Percentiles rank a stretch among this genome's conserved stretches.
phyloP scores from a whole-genome alignment of 2,113 vertebrate genomes.

The Pholis gunnellus region DNA sequence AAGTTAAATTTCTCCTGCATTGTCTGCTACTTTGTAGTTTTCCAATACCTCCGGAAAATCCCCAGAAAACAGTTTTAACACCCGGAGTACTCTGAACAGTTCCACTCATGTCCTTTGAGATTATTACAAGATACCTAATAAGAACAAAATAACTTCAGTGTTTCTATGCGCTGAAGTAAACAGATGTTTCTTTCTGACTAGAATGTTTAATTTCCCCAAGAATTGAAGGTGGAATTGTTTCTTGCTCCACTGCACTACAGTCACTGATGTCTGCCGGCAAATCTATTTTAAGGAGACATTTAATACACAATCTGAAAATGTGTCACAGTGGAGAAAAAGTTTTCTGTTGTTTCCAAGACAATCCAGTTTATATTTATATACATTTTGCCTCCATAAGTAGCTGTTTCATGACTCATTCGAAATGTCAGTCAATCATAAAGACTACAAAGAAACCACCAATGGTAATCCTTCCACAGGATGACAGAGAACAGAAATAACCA shows the following conservation, averaged over 20 bases:
- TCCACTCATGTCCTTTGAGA: slow-evolving; percentile 14
- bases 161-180: slow-evolving; percentile 8
- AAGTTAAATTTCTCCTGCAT: slow-evolving; percentile 29
- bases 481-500: not conserved
- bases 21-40: slow-evolving; percentile 40
- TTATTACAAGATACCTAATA: not conserved
- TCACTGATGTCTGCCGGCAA: not conserved
- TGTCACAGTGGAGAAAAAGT: not conserved
- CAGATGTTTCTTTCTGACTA: not conserved
- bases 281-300: slow-evolving; percentile 6
- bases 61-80: slow-evolving; percentile 25
- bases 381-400: not conserved
- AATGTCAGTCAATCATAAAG: not conserved
- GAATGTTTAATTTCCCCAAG: not conserved
- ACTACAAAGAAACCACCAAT: not conserved
- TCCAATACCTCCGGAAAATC: not conserved
- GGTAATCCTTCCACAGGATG: not conserved
- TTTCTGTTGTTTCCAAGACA: not conserved
- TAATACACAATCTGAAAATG: not conserved
- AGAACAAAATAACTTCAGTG: slow-evolving; percentile 3
- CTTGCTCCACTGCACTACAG: not conserved
- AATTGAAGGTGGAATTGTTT: not conserved
- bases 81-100: not conserved
- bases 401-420: not conserved
- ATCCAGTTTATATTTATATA: not conserved